Evolutionary conservation across 2,888 invertebrate species (phyloP).

Genomic region (Osmoderma eremita): DNA sequence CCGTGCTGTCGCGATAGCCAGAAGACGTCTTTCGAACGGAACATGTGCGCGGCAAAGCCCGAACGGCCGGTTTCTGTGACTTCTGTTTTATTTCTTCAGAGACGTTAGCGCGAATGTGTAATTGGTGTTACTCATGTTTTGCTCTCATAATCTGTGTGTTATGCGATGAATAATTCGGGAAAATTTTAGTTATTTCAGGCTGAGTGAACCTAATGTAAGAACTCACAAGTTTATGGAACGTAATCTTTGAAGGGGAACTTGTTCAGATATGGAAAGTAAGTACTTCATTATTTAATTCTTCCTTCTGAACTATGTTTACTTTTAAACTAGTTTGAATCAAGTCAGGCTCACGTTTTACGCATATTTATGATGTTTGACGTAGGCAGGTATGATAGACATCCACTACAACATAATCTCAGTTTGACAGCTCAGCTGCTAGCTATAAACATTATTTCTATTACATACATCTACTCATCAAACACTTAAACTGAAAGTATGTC

Average conservation of each 20-base stretch:
- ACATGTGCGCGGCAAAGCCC: conserved; percentile 17
- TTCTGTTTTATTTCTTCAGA: neutral
- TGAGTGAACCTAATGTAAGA: neutral
- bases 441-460: no score
- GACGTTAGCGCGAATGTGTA: conserved; percentile 13
- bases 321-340: conserved; percentile 10
- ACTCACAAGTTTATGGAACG: neutral
- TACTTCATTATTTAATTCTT: neutral
- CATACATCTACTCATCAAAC: no score
- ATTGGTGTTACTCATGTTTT: neutral
- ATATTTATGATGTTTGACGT: neutral
- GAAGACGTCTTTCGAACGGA: conserved; percentile 7
- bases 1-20: neutral
- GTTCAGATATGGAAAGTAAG: conserved; percentile 29
- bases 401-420: no score
- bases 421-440: no score
- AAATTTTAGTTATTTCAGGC: neutral
- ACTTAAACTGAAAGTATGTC: no score
- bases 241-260: neutral
- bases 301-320: conserved; percentile 4
- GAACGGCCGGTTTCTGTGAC: neutral
- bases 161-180: neutral
- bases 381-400: no score
- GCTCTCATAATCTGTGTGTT: neutral
- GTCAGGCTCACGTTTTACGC: neutral